phyloP scores from a whole-genome alignment of 2,113 vertebrate genomes.

The Anser cygnoides region DNA sequence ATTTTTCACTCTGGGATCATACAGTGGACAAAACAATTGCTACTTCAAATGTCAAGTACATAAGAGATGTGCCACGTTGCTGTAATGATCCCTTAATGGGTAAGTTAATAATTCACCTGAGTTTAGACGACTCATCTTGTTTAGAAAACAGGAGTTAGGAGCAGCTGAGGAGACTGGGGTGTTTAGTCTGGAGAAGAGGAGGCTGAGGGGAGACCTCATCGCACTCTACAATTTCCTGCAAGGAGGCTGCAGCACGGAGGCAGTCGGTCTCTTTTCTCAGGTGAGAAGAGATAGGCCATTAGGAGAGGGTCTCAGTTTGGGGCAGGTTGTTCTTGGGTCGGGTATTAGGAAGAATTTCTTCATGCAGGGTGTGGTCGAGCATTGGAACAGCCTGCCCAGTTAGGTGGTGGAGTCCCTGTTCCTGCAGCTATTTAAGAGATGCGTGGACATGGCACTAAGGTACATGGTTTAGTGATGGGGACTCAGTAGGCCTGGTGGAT shows the following conservation, averaged over 20 bases:
- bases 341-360: background rate
- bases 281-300: background rate
- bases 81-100: slow-evolving; percentile 28
- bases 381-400: background rate
- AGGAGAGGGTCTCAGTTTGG: background rate
- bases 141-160: too few species aligned
- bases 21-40: background rate
- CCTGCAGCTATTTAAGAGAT: background rate
- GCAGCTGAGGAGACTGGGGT: too few species aligned
- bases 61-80: slow-evolving; percentile 43
- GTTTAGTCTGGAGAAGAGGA: too few species aligned
- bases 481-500: too few species aligned
- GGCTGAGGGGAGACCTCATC: too few species aligned
- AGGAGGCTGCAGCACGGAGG: too few species aligned
- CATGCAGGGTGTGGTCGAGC: background rate
- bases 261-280: background rate
- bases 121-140: too few species aligned
- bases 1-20: background rate
- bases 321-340: background rate
- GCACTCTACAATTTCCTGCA: too few species aligned
- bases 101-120: background rate
- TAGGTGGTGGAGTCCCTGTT: background rate
- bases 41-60: background rate
- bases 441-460: background rate
- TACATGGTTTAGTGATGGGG: too few species aligned